Evolutionary conservation across 2,113 vertebrate species (phyloP), one percentile per base, ranked within the genome.

Genomic region (Phrynocephalus versicolor): DNA sequence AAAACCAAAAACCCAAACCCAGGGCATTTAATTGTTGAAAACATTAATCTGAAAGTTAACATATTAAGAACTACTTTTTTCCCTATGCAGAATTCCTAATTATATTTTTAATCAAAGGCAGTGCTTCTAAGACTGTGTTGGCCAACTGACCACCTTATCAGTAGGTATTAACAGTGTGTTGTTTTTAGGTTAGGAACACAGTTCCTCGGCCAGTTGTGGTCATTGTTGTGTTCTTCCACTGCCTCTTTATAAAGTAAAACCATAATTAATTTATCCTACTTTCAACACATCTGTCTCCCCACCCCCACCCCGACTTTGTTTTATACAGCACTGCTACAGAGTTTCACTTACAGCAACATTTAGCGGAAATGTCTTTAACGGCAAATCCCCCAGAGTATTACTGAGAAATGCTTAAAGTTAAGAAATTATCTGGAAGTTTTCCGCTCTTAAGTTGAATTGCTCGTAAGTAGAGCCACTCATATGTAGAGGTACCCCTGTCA

Each of bases 31-130:
- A 86, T 93, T 70, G 90, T 81, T 87, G 85, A 67, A 39, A 90
- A 67, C 51, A 80, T 30, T 91, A 92, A 89, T 90, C 65, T 93
- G 73, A 89, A 92, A 92, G 83, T 90, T 94, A 90, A 90, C 79
- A 80, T 27, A 25, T 0, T 76, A 83, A 84, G 83, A 92, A 89
- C 72, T 33, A 41, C 16, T 94, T 90, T 84, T 23, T 10, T 58
- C 13, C 84, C 70, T 91, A 80, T 91, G 79, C 18, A 64, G 23
- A 25, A 72, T 92, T 35, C 18, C 8, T 33, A 33, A 3, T 75
- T 86, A 3, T 33, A 76, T 35, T 88, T 64, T n/a, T 55, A 41
- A 88, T 88, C 82, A 58, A 88, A 85, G 88, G 78, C 60, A 73
- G 1, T 15, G 27, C 87, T 90, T 90, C 9, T 88, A 2, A 25